Evolutionary conservation across 2,113 vertebrate species (phyloP).

Genomic region (Pyrgilauda ruficollis): DNA sequence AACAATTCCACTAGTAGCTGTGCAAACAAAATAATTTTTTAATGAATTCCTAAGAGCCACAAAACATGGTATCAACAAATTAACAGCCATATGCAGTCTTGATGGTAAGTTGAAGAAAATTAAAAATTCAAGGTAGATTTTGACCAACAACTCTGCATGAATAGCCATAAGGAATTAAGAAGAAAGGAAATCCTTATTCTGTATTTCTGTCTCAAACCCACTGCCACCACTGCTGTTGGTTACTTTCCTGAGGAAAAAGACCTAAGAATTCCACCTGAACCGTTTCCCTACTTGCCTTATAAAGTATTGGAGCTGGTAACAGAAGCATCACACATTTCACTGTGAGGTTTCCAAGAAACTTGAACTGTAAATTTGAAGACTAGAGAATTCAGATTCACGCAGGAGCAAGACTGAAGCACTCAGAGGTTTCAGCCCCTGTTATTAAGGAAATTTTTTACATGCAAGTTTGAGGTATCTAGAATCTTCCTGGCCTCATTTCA

Average conservation of each 20-base stretch:
- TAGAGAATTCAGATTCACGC: neutral
- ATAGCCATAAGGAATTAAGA: neutral
- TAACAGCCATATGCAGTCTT: neutral
- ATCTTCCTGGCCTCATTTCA: neutral
- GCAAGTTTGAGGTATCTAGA: neutral
- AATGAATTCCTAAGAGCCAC: fast-evolving
- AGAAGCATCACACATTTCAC: neutral
- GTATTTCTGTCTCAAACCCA: neutral
- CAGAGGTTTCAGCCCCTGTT: neutral
- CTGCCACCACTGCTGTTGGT: neutral
- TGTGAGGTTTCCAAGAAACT: neutral
- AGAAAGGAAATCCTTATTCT: neutral
- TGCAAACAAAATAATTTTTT: neutral
- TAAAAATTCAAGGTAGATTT: neutral
- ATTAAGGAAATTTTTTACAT: neutral
- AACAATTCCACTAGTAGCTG: neutral
- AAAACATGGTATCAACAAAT: neutral
- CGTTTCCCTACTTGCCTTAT: neutral
- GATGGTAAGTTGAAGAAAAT: neutral
- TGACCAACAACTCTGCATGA: neutral
- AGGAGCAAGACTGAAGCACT: neutral
- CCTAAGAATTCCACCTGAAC: neutral
- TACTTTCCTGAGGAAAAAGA: neutral
- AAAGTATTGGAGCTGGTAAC: neutral
- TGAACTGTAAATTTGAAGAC: neutral